Conservation (phyloP, 92 coral and sea anemone genomes). For the Scolanthus callimorphus region DNA sequence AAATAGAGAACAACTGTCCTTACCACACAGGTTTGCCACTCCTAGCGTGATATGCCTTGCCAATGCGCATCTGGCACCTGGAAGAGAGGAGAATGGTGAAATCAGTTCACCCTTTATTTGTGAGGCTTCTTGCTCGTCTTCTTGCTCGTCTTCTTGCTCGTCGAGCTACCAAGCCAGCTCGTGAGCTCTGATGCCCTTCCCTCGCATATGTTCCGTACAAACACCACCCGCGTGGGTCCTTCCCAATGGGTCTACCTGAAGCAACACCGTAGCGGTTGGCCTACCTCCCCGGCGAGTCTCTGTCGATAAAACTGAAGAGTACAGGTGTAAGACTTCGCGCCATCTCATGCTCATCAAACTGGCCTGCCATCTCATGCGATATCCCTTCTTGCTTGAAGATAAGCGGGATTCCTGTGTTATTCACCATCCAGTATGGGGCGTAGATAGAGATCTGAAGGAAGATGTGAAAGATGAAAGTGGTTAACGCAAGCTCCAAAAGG, state of each 20-base stretch:
- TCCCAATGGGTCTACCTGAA: no score
- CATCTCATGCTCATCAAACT: conserved; percentile 96
- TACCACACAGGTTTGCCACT: conserved; percentile 96
- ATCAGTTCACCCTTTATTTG: no score
- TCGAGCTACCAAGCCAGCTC: no score
- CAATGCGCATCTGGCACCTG: conserved; percentile 98
- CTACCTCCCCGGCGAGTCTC: conserved; percentile 82
- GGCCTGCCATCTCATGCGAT: conserved; percentile 86
- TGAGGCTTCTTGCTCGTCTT: no score
- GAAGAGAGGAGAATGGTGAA: not conserved
- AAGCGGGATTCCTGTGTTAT: conserved; percentile 96
- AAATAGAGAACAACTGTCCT: conserved; percentile 9
- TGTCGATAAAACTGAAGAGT: conserved; percentile 84
- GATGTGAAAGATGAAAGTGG: no score
- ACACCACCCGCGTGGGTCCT: no score
- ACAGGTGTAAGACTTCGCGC: conserved; percentile 94
- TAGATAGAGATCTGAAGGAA: conserved; percentile 75
- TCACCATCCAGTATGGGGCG: conserved; percentile 97
- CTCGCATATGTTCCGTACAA: no score
- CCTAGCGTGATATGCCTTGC: conserved; percentile 78
- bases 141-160: no score
- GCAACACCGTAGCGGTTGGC: no score
- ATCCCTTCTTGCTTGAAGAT: conserved; percentile 86
- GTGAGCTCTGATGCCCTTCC: no score
- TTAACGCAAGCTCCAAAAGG: no score